A percentile compares a stretch with the other conserved stretches of the same genome.
Conservation (phyloP, 1,140 invertebrate species). For the Drosophila sechellia region DNA sequence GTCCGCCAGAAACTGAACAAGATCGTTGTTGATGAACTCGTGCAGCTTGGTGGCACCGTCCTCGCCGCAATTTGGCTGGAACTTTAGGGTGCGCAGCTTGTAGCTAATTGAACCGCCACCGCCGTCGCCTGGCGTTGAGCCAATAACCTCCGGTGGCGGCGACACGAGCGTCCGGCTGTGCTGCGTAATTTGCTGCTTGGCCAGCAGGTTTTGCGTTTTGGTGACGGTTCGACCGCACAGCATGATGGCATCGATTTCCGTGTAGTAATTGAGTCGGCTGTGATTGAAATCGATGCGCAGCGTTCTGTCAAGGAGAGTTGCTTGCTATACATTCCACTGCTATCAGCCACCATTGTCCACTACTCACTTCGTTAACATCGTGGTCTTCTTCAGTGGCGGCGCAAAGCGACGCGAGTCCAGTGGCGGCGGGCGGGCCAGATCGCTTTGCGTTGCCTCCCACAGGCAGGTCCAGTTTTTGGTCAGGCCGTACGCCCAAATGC, state of each 20-base stretch:
- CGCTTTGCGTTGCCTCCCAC: constrained; percentile 89
- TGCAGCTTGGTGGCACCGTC: constrained; percentile 60
- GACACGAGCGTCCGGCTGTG: constrained; percentile 17
- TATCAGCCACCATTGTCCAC: no score
- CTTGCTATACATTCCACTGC: no score
- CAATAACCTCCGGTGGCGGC: not conserved
- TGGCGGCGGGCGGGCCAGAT: constrained; percentile 49
- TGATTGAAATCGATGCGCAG: constrained; percentile 94
- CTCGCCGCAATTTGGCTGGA: constrained; percentile 63
- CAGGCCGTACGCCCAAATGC: constrained; percentile 90
- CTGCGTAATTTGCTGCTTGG: constrained; percentile 30
- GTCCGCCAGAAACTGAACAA: constrained; percentile 75
- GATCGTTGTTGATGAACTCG: constrained; percentile 83
- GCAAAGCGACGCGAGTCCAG: constrained; percentile 90
- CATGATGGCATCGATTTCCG: constrained; percentile 94
- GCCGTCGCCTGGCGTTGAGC: not conserved
- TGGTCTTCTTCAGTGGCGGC: constrained; percentile 87
- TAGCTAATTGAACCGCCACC: constrained; percentile 65
- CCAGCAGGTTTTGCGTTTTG: constrained; percentile 43
- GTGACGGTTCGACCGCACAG: constrained; percentile 87
- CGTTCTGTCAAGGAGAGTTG: constrained; percentile 85
- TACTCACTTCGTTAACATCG: constrained; percentile 65
- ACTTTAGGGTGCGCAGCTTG: constrained; percentile 75
- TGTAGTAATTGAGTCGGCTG: constrained; percentile 92
- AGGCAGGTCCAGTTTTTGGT: constrained; percentile 89